Conservation (phyloP, 1,140 invertebrate species). For the Manduca sexta region DNA sequence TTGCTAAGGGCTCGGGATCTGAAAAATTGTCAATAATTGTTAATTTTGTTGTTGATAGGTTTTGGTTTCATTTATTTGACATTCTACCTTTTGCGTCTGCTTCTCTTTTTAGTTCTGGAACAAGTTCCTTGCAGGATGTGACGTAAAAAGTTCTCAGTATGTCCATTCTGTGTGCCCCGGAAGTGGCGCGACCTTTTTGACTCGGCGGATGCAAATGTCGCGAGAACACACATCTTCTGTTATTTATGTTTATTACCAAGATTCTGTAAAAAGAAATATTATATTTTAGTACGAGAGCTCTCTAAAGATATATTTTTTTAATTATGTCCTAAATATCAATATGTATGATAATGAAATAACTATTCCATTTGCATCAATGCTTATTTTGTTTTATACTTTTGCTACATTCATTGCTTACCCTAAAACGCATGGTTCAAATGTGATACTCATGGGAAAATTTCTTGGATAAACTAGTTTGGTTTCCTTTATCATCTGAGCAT, state of each 20-base stretch:
- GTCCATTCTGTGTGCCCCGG: conserved; percentile 77
- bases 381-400: too few relatives aligned
- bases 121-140: conserved; percentile 63
- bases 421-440: conserved; percentile 77
- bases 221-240: conserved; percentile 80
- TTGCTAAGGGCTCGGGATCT: not conserved
- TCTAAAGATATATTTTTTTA: too few relatives aligned
- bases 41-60: too few relatives aligned
- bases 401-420: conserved; percentile 68
- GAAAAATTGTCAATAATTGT: too few relatives aligned
- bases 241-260: conserved; percentile 78
- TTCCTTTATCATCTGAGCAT: conserved; percentile 78
- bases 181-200: conserved; percentile 65
- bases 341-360: too few relatives aligned
- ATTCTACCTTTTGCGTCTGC: conserved; percentile 32
- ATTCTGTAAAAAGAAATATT: conserved; percentile 72
- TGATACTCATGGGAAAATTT: conserved; percentile 77
- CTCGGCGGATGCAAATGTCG: conserved; percentile 73
- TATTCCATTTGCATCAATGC: too few relatives aligned
- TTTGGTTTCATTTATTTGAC: too few relatives aligned
- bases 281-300: not conserved
- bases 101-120: conserved; percentile 35
- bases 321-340: too few relatives aligned
- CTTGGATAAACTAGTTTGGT: conserved; percentile 77
- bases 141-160: conserved; percentile 83